phyloP scores from a whole-genome alignment of 2,888 invertebrate species.

The Bellardia pandia region DNA sequence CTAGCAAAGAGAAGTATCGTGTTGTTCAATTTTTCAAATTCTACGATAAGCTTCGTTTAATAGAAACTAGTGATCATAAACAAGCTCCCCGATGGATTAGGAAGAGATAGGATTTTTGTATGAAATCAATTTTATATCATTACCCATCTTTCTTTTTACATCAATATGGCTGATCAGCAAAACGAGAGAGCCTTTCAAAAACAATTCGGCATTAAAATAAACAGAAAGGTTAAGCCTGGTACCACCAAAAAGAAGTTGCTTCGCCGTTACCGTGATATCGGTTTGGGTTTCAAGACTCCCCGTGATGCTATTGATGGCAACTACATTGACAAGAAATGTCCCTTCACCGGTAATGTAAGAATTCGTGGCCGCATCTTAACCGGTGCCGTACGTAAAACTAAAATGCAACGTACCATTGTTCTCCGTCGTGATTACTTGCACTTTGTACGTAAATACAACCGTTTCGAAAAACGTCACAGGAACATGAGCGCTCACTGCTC shows the following conservation, averaged over 20 bases:
- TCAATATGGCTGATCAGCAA: constrained; percentile 84
- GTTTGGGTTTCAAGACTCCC: constrained; percentile 98
- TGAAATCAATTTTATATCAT: too few species aligned
- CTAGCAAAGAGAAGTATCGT: too few species aligned
- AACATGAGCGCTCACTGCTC: constrained; percentile 99
- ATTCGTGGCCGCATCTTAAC: constrained; percentile 99
- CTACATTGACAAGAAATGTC: constrained; percentile 99
- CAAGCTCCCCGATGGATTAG: too few species aligned
- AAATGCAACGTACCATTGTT: constrained; percentile 99
- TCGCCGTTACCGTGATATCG: constrained; percentile 94
- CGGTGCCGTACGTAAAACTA: constrained; percentile 98
- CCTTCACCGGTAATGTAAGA: constrained; percentile 99
- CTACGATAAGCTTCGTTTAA: too few species aligned
- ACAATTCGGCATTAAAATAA: constrained; percentile 95
- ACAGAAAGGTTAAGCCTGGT: constrained; percentile 89
- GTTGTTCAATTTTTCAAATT: too few species aligned
- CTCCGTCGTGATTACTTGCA: constrained; percentile 99
- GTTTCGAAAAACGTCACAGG: constrained; percentile 99
- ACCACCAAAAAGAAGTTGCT: constrained; percentile 90
- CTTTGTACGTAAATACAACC: constrained; percentile 98
- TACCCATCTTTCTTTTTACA: too few species aligned
- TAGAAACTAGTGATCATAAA: too few species aligned
- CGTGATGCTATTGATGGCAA: constrained; percentile 98
- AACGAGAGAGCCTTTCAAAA: constrained; percentile 98
- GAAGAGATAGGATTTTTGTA: too few species aligned